phyloP scores from a whole-genome alignment of 2,797 vertebrate genomes.

The Dendrocincla tyrannina region DNA sequence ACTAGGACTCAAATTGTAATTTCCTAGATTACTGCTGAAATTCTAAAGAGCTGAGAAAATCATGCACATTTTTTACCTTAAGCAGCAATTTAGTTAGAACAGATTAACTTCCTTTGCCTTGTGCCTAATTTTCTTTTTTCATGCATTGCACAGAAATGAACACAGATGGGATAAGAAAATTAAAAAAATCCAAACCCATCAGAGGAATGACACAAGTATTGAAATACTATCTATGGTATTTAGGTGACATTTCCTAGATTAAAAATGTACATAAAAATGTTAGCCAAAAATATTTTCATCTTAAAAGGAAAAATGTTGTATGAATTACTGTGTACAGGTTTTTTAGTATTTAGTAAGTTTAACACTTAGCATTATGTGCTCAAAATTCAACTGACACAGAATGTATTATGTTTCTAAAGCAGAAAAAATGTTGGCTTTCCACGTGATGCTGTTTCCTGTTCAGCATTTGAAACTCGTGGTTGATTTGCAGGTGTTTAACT shows the following conservation, averaged over 20 bases:
- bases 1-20: background rate
- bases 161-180: background rate
- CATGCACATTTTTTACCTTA: background rate
- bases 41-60: background rate
- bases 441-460: background rate
- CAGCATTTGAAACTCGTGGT: background rate
- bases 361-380: background rate
- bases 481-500: background rate
- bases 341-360: background rate
- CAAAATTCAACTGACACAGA: background rate
- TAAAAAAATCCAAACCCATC: fast-evolving
- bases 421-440: background rate
- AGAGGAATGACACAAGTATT: background rate
- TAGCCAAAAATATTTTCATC: background rate
- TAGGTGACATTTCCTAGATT: background rate
- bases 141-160: background rate
- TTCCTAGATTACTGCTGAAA: background rate
- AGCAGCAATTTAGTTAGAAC: background rate
- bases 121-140: background rate
- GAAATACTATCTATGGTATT: background rate
- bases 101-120: background rate
- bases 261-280: background rate
- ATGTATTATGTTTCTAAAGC: background rate
- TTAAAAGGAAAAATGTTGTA: background rate
- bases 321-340: background rate